phyloP scores from a whole-genome alignment of 2,797 vertebrate species.

The Aldrovandia affinis region DNA sequence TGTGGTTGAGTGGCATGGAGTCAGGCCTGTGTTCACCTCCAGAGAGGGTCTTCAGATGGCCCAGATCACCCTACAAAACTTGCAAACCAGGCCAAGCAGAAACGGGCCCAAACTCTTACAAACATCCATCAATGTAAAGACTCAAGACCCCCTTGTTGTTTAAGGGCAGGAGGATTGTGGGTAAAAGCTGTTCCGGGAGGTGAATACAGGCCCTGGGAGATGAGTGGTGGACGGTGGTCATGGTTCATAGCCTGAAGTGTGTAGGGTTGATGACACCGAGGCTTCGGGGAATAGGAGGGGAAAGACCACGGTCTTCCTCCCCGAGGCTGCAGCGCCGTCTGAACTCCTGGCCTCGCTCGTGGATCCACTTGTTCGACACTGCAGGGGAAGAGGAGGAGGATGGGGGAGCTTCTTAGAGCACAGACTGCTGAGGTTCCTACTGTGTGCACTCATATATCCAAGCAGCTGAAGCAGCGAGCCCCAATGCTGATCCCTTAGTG shows the following conservation, averaged over 20 bases:
- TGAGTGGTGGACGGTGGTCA: not conserved
- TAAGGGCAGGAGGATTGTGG: not conserved
- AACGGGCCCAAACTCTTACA: not conserved
- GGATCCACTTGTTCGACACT: constrained; percentile 99
- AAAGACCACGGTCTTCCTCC: constrained; percentile 73
- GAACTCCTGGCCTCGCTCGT: constrained; percentile 97
- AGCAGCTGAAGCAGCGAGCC: no score
- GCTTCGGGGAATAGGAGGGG: constrained; percentile 10
- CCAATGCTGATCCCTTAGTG: not conserved
- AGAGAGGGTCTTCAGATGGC: not conserved
- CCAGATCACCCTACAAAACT: not conserved
- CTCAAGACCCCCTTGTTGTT: not conserved
- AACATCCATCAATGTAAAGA: not conserved
- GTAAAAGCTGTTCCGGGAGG: not conserved
- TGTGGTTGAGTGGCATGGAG: not conserved
- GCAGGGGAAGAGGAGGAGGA: constrained; percentile 41
- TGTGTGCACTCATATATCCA: no score
- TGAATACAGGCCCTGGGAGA: not conserved
- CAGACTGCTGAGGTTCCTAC: no score
- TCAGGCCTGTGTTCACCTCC: not conserved
- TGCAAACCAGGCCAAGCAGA: not conserved
- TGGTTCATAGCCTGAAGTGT: constrained; percentile 1
- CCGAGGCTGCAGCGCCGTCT: constrained; percentile 87
- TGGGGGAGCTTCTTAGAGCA: not conserved
- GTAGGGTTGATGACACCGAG: not conserved